Base-by-base conservation (phyloP, 2,888 invertebrate species). In the Trachelus troglodyta region DNA sequence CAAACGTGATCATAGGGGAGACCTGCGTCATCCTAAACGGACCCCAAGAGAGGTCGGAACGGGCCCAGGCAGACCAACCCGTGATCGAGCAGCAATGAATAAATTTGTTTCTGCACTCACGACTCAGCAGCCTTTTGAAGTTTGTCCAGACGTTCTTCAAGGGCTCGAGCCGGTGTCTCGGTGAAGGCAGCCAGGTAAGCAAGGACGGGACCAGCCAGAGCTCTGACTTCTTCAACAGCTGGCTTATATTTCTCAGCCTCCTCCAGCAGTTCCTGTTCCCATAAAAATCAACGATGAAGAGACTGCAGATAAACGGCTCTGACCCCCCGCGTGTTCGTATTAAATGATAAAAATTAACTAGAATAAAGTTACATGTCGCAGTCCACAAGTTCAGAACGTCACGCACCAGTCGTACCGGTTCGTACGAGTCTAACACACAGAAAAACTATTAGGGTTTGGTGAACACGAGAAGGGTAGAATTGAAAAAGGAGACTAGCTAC, bases 171-270 rank as follows among this genome's bases (percentile, higher is more conserved):
- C 80, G 95, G 94, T 77, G 94, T 93, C 82, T 94, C 94, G 86
- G 95, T 95, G 83, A 95, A 94, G 85, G 94, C 94, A 88, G 93
- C 93, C 87, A 97, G 93, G 89, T 96, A 95, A 82, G 93, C 93
- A 82, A 96, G 92, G 74, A 97, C 95, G 84, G 95, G 95, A 87
- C 94, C 94, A 73, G 95, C 95, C 89, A 96, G 93, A 79, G 94
- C 94, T 83, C 94, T 90, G 69, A 96, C 93, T 89, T 96, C 96
- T 87, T 95, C 95, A 85, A 87, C 82, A 33, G 84, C 93, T 79
- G 95, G 94, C 91, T 94, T 94, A 83, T 96, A 92, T 85, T 95
- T 93, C 88, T 95, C 94, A 81, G 95, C 95, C 92, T 96, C 96
- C 83, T 92, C 92, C 91, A 95, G 94, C 86, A 96, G 93, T 90